Base-by-base conservation (phyloP, 2,888 invertebrate species). In the Agelastica alni region DNA sequence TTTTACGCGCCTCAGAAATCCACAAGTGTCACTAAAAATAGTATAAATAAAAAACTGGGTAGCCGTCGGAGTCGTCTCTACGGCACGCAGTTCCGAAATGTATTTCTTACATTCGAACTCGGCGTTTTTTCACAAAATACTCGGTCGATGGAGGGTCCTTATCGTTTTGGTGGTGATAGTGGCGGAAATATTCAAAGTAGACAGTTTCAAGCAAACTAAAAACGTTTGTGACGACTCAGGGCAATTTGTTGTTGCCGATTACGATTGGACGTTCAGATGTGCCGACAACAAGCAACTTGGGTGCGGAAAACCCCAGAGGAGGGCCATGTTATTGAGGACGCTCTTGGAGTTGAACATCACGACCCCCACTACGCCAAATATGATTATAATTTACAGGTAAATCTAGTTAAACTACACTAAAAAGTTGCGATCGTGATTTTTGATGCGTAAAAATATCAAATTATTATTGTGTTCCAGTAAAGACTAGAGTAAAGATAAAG, bases 21-120 rank as follows among this genome's bases (percentile, higher is more conserved):
- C 18, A 49, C 49, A 49, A 49, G 49, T 49, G 49, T 41, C 41
- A 49, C 49, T 49, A 49, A 49, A 49, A 49, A 49, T 49, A 49
- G 49, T 49, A 49, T 41, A 49, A 49, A 49, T 49, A 41, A 49
- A 49, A 49, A 49, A 37, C 49, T 42, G 49, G 41, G 31, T 32
- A 46, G 41, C 20, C 12, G 12, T 41, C 41, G 18, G 16, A 31
- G 12, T 41, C 41, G 18, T 10, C 22, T 32, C 32, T 31, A 41
- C 41, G 4, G 14, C 31, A 39, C 48, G n/a, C 32, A 32, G 49
- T 49, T 30, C 41, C 7, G 41, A 49, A 31, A 49, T 49, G 49
- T 14, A 32, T 31, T 32, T 49, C 49, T 42, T 37, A 9, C 6
- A 41, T 41, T 49, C 30, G 41, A 14, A 32, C 12, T 41, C 31